These are phyloP conservation scores for Percopsis omiscomaycus DNA, from an alignment of 2,797 vertebrate species.

Conservation along the genomic window DNA sequence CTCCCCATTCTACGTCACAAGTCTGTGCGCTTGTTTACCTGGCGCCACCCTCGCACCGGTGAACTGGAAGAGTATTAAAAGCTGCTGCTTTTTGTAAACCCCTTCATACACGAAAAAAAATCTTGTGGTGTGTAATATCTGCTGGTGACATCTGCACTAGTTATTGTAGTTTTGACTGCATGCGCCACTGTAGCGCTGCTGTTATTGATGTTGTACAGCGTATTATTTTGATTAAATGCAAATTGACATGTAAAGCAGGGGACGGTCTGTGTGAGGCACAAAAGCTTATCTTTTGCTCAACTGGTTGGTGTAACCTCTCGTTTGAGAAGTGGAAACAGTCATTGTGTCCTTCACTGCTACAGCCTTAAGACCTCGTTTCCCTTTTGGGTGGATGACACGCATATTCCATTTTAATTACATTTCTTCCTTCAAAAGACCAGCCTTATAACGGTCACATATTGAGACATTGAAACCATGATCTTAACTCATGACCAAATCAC, in stretches of 20 bases:
- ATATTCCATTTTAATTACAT: not conserved
- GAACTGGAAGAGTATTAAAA: slow-evolving; percentile 20
- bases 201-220: slow-evolving; percentile 21
- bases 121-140: not conserved
- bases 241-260: slow-evolving; percentile 42
- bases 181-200: not conserved
- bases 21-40: slow-evolving; percentile 20
- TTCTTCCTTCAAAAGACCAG: not conserved
- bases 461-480: slow-evolving; percentile 4
- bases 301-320: not conserved
- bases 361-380: not conserved
- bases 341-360: not conserved
- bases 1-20: slow-evolving; percentile 28
- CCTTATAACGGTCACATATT: slow-evolving; percentile 1
- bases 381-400: not conserved
- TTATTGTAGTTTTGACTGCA: slow-evolving; percentile 10
- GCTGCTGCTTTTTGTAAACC: slow-evolving; percentile 22
- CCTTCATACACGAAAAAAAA: slow-evolving; percentile 2
- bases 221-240: slow-evolving; percentile 43
- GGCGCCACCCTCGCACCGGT: slow-evolving; percentile 33
- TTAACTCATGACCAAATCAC: slow-evolving; percentile 10
- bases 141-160: slow-evolving; percentile 6
- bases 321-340: not conserved
- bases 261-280: not conserved
- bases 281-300: not conserved